phyloP scores from a whole-genome alignment of 2,888 invertebrate genomes.

The Drosophila leonis region DNA sequence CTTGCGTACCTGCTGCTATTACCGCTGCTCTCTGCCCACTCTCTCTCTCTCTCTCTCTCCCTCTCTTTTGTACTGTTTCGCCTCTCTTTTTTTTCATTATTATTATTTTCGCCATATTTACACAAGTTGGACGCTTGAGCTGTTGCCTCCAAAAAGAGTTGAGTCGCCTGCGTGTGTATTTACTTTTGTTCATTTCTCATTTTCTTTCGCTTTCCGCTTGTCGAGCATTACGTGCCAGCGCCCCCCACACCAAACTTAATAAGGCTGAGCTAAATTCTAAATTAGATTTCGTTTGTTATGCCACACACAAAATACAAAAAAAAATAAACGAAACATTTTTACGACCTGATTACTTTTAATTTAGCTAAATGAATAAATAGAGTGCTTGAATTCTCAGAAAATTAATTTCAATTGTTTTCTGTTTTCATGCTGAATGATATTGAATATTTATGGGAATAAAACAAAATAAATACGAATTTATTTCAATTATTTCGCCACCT shows the following conservation, averaged over 20 bases:
- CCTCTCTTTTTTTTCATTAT: slow-evolving; percentile 20
- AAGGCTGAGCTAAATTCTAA: slow-evolving; percentile 53
- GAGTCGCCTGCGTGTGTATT: slow-evolving; percentile 51
- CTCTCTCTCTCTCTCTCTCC: neutral
- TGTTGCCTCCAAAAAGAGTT: slow-evolving; percentile 49
- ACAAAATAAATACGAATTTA: neutral
- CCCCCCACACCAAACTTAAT: slow-evolving; percentile 37
- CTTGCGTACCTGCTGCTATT: slow-evolving; percentile 29
- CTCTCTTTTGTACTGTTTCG: slow-evolving; percentile 1
- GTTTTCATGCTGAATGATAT: neutral
- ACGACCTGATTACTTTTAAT: slow-evolving; percentile 33
- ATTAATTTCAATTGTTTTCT: neutral
- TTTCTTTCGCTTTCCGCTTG: slow-evolving; percentile 52
- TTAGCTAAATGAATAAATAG: slow-evolving; percentile 7
- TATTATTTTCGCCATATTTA: slow-evolving; percentile 57
- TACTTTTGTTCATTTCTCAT: slow-evolving; percentile 67
- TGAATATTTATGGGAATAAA: neutral
- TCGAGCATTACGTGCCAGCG: slow-evolving; percentile 28
- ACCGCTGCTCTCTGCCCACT: neutral
- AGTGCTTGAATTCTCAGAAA: neutral
- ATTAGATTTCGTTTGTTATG: slow-evolving; percentile 65
- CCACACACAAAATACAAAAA: slow-evolving; percentile 1
- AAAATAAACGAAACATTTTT: neutral
- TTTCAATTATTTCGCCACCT: neutral
- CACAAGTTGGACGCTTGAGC: slow-evolving; percentile 47